Conservation (phyloP, 2,888 invertebrate genomes). For the Chrysolina oricalcia region DNA sequence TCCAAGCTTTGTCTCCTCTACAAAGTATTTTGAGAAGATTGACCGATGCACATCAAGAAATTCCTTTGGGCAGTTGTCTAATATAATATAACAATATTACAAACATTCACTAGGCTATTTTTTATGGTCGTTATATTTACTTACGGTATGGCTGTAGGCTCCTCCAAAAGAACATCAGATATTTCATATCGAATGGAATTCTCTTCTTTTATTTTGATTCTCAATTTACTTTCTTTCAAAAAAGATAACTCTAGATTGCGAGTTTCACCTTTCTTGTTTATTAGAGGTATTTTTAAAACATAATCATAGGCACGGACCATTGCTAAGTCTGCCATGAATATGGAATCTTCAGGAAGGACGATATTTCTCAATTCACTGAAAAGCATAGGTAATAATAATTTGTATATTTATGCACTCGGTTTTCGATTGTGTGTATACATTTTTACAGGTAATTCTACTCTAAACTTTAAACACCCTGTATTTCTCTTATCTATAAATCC, state of each 20-base stretch:
- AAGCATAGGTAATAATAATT: background rate
- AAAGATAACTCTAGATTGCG: constrained; percentile 41
- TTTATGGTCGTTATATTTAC: constrained; percentile 19
- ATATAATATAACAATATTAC: no score
- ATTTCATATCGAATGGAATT: constrained; percentile 46
- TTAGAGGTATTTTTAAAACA: constrained; percentile 35
- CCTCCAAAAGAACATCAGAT: constrained; percentile 45
- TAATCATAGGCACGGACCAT: constrained; percentile 22
- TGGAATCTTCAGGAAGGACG: background rate
- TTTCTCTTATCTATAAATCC: no score
- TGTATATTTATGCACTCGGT: background rate
- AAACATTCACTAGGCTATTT: no score
- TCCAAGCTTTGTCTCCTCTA: no score
- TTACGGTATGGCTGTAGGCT: constrained; percentile 44
- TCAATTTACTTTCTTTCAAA: constrained; percentile 22
- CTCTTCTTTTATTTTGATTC: constrained; percentile 43
- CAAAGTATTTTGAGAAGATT: no score
- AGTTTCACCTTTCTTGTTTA: constrained; percentile 36
- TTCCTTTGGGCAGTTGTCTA: no score
- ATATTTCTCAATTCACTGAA: constrained; percentile 1
- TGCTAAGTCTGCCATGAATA: constrained; percentile 26
- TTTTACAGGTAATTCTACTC: no score
- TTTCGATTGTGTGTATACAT: background rate
- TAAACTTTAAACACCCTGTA: no score
- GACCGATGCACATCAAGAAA: no score